These are phyloP conservation scores for Parus major DNA, from an alignment of 2,113 vertebrate species.

Conservation along the genomic window DNA sequence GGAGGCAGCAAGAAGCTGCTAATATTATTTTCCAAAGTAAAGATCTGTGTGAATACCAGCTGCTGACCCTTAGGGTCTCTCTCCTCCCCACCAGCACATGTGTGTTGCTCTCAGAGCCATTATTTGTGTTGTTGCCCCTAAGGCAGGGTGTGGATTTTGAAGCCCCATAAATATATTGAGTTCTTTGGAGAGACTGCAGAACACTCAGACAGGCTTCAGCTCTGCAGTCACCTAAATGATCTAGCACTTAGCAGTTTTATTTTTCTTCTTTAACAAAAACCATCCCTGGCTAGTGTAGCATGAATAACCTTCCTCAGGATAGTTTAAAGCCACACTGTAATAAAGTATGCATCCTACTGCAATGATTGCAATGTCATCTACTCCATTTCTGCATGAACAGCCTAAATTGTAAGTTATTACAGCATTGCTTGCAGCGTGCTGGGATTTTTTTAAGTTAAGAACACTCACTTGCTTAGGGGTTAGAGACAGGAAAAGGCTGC, in stretches of 20 bases:
- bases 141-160: background rate
- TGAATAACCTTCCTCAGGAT: slow-evolving; percentile 9
- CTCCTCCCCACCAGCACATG: background rate
- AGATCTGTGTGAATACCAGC: background rate
- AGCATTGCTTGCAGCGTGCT: background rate
- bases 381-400: slow-evolving; percentile 3
- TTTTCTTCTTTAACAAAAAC: slow-evolving; percentile 41
- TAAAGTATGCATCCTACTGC: slow-evolving; percentile 25
- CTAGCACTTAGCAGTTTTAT: slow-evolving; percentile 22
- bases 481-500: background rate
- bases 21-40: slow-evolving; percentile 23
- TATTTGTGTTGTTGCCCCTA: background rate
- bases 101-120: background rate
- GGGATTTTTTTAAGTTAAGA: background rate
- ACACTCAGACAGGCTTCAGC: background rate
- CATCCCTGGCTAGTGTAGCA: background rate
- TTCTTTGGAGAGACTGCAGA: background rate
- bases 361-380: slow-evolving; percentile 46
- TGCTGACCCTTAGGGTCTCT: background rate
- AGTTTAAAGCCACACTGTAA: slow-evolving; percentile 2
- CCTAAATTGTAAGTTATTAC: slow-evolving; percentile 3
- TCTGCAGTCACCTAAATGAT: slow-evolving; percentile 1
- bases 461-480: background rate
- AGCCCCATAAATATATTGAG: background rate
- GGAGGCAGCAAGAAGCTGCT: background rate